Evolutionary conservation across 2,797 vertebrate species (phyloP), one percentile per base, ranked within the genome.

Genomic region (Catostomus latipinnis): DNA sequence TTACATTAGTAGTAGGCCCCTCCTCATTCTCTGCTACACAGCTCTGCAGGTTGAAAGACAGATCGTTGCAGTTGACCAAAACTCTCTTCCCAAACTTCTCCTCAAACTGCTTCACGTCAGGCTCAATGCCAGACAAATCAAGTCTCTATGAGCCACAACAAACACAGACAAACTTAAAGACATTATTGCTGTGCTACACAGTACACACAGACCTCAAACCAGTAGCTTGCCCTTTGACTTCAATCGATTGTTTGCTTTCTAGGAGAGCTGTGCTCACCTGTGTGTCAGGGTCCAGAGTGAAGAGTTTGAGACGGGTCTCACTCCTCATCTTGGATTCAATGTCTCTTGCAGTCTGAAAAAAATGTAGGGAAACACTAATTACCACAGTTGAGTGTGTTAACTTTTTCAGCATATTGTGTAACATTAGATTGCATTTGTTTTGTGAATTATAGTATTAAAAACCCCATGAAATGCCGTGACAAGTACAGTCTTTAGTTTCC

Each of bases 61-160:
- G 93, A 89, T 97, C 95, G 1, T 97, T 93, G 81, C 97, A 99
- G 88, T 92, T 96, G 86, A 99, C 96, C 71, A 99, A 91, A 87
- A 99, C 90, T 82, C 96, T 93, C 90, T 97, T 98, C 8, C 97
- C 97, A 78, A 97, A 98, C 87, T 97, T 98, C 88, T 99, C 97
- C 84, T 99, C 97, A 89, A 99, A 98, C 73, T 96, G 97, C 74
- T 95, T 96, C 83, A 96, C 93, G 8, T 99, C 97, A 3, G 96
- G 95, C 72, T 98, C 97, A 45, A 96, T 92, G 85, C 93, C 92
- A 12, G 94, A 95, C 88, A 97, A 96, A 87, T 99, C 97, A 83
- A 98, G 94, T 90, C 96, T 98, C 98, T 99, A 83, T 66, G 85
- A 85, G 85, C 49, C 63, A 50, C 34, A 86, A 34, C 69, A 57